Base-by-base conservation (phyloP, 2,888 invertebrate genomes). In the Thecophora atra region DNA sequence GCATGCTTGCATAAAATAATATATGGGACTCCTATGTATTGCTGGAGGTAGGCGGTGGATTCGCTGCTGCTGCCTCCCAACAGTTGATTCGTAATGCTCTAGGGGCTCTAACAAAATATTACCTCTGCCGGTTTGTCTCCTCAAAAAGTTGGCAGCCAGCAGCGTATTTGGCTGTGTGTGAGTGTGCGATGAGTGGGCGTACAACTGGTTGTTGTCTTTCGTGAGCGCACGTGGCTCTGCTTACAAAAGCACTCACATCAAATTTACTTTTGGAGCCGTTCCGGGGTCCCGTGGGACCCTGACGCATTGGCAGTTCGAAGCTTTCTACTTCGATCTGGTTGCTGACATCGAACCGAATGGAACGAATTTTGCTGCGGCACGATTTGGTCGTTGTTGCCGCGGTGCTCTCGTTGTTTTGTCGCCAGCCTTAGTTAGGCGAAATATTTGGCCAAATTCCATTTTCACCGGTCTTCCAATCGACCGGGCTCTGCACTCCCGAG, bases 11-110 rank as follows among this genome's bases (percentile, higher is more conserved):
- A 21, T 21, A 13, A 6, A 30, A 54, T 30, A 42, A 52, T 54
- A 54, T 67, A 52, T 67, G 67, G 24, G 67, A 54, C 67, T 67
- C 67, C 67, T 54, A 66, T 52, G 65, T 66, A 66, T n/a, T n/a
- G n/a, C 52, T 51, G 28, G 26, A 8, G 54, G 42, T 26, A 30
- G 54, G 67, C 37, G 3, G n/a, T 13, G 17, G 44, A 15, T 37
- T 21, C 21, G 44, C 67, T 54, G 67, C 54, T 66, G 44, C 42
- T 21, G 19, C 65, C 52, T 2, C 11, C 37, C 6, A 6, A 19
- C 6, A 42, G 67, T 54, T 56, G 67, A 67, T 67, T 67, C 67
- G 67, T 26, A 66, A 47, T 54, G n/a, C 67, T 56, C 67, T 30
- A 7, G 67, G 42, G 67, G 15, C 37, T 19, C 15, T 15, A 47